Evolutionary conservation across 2,888 invertebrate genomes (phyloP).

Genomic region (Sinopyrophorus schimmeli): DNA sequence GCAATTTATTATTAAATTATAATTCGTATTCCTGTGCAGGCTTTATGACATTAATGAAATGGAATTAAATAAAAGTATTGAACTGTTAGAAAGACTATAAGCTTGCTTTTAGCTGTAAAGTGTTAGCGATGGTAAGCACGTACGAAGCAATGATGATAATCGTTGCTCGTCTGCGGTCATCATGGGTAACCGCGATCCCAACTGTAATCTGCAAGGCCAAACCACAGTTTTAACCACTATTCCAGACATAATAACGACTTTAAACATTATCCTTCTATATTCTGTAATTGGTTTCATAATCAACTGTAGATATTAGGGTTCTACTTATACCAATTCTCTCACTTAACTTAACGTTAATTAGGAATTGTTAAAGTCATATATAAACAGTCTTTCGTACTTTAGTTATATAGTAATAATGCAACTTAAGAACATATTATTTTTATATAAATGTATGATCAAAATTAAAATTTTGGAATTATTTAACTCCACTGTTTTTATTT

Average conservation of each 20-base stretch:
- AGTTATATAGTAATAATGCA: too few species aligned
- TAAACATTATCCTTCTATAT: slow-evolving; percentile 44
- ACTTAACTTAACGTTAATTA: too few species aligned
- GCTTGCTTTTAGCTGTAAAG: not conserved
- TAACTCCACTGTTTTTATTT: too few species aligned
- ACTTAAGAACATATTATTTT: too few species aligned
- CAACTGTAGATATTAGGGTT: too few species aligned
- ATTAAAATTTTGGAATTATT: too few species aligned
- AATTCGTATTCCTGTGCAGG: not conserved
- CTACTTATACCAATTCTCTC: too few species aligned
- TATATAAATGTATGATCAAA: too few species aligned
- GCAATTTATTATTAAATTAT: slow-evolving; percentile 22
- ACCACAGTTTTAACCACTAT: slow-evolving; percentile 43
- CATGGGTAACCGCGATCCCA: slow-evolving; percentile 48
- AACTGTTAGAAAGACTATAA: too few species aligned
- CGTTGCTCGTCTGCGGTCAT: slow-evolving; percentile 48
- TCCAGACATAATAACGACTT: slow-evolving; percentile 48
- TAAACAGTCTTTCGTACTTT: too few species aligned
- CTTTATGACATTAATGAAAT: not conserved
- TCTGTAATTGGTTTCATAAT: slow-evolving; percentile 42
- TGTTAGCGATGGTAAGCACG: slow-evolving; percentile 14
- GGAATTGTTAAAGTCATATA: too few species aligned
- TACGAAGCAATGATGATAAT: slow-evolving; percentile 45
- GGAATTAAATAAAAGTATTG: not conserved
- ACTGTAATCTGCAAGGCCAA: slow-evolving; percentile 46